These are phyloP conservation scores for Coryphaenoides rupestris DNA, from an alignment of 2,113 vertebrate genomes.

Conservation along the genomic window DNA sequence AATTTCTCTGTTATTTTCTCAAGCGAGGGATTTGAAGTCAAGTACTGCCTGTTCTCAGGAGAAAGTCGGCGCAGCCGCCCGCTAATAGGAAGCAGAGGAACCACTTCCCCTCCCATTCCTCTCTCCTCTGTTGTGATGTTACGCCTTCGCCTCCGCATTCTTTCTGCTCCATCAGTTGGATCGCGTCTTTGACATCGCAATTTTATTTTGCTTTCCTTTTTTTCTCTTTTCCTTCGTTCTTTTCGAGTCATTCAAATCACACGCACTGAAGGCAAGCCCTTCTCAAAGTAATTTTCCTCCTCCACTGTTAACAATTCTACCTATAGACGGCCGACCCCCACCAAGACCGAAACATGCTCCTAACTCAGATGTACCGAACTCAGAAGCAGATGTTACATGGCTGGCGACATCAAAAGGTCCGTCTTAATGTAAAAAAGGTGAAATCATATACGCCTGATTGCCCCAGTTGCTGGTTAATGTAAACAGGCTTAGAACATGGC, in stretches of 20 bases:
- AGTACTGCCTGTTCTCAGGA: conserved; percentile 35
- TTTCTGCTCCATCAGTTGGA: conserved; percentile 36
- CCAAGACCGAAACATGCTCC: conserved; percentile 4
- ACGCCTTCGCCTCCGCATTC: conserved; percentile 38
- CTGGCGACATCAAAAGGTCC: conserved; percentile 68
- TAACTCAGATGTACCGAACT: conserved; percentile 35
- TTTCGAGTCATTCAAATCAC: conserved; percentile 28
- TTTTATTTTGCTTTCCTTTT: conserved; percentile 46
- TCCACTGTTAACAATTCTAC: conserved; percentile 11
- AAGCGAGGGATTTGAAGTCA: background rate
- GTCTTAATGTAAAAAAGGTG: conserved; percentile 63
- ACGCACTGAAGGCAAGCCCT: conserved; percentile 28
- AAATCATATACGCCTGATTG: conserved; percentile 72
- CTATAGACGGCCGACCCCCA: conserved; percentile 34
- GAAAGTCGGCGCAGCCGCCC: conserved; percentile 27
- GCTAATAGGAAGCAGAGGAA: conserved; percentile 42
- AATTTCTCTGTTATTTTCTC: background rate
- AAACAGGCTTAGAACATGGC: conserved; percentile 57
- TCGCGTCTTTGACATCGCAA: conserved; percentile 41
- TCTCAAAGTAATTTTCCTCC: conserved; percentile 34
- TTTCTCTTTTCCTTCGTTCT: conserved; percentile 31
- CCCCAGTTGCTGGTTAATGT: conserved; percentile 60
- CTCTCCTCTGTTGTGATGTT: conserved; percentile 25
- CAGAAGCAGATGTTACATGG: conserved; percentile 71
- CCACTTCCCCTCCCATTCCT: conserved; percentile 31